Percentiles rank a stretch among this genome's conserved stretches.
Evolutionary conservation across 1,140 invertebrate genomes (phyloP).

Genomic region (Asobara japonica): DNA sequence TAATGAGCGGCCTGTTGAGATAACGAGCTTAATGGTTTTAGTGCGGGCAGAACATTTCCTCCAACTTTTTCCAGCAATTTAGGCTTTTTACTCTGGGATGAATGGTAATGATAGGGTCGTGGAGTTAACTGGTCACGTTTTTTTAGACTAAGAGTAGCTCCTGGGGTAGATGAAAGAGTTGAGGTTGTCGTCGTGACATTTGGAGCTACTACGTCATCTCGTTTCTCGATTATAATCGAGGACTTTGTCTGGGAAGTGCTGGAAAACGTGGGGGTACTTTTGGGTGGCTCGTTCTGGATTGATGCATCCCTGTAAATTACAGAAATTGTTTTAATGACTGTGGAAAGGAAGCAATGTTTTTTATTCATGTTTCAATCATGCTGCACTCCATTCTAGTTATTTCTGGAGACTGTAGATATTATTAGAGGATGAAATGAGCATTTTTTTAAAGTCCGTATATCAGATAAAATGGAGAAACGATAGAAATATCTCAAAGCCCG

Average conservation of each 20-base stretch:
- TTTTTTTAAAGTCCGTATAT: neutral
- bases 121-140: constrained; percentile 51
- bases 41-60: constrained; percentile 51
- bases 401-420: too few relatives aligned
- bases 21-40: constrained; percentile 54
- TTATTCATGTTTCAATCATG: too few relatives aligned
- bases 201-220: constrained; percentile 76
- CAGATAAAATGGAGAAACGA: neutral
- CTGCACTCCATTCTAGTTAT: too few relatives aligned
- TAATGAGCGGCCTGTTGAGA: constrained; percentile 62
- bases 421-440: neutral
- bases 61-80: constrained; percentile 43
- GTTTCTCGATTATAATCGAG: constrained; percentile 83
- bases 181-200: constrained; percentile 71
- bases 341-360: neutral
- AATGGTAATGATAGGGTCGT: constrained; percentile 29
- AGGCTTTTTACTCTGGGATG: constrained; percentile 46
- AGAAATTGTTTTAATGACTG: neutral
- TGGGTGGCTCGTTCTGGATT: constrained; percentile 46
- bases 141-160: constrained; percentile 54
- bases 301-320: constrained; percentile 67
- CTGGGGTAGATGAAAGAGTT: constrained; percentile 38
- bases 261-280: constrained; percentile 70
- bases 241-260: constrained; percentile 82
- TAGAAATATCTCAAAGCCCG: neutral